phyloP scores from a whole-genome alignment of 2,888 invertebrate genomes.

The Ophioninae sp. region DNA sequence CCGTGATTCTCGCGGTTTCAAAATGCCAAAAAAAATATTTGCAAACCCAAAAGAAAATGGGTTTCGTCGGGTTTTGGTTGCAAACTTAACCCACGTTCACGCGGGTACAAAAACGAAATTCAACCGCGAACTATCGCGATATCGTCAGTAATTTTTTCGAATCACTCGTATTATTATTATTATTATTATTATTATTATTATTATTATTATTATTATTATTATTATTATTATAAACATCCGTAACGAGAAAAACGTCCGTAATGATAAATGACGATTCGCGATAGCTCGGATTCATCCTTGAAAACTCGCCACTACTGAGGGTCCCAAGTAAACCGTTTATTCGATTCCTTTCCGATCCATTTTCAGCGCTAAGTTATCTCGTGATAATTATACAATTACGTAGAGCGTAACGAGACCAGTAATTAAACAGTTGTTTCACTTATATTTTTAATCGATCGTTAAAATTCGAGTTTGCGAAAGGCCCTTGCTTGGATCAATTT shows the following conservation, averaged over 20 bases:
- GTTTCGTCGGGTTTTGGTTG: too few species aligned
- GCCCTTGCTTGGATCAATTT: conserved; percentile 66
- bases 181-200: not conserved
- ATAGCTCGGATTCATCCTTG: conserved; percentile 51
- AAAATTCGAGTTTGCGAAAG: conserved; percentile 64
- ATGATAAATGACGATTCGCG: not conserved
- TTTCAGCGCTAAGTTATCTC: conserved; percentile 36
- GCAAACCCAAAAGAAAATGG: too few species aligned
- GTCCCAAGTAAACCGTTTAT: conserved; percentile 70
- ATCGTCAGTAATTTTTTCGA: not conserved
- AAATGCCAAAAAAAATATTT: too few species aligned
- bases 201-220: not conserved
- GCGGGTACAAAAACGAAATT: not conserved
- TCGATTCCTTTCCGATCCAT: conserved; percentile 22
- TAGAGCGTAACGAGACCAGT: not conserved
- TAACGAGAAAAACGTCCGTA: not conserved
- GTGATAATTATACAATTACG: conserved; percentile 46
- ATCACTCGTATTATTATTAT: not conserved
- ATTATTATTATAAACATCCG: not conserved
- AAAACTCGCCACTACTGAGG: conserved; percentile 70
- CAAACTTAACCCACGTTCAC: too few species aligned
- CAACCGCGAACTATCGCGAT: not conserved
- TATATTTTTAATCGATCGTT: conserved; percentile 56
- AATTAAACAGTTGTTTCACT: conserved; percentile 23
- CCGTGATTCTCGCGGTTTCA: too few species aligned